phyloP scores from a whole-genome alignment of 2,113 vertebrate genomes.

The Meriones unguiculatus region DNA sequence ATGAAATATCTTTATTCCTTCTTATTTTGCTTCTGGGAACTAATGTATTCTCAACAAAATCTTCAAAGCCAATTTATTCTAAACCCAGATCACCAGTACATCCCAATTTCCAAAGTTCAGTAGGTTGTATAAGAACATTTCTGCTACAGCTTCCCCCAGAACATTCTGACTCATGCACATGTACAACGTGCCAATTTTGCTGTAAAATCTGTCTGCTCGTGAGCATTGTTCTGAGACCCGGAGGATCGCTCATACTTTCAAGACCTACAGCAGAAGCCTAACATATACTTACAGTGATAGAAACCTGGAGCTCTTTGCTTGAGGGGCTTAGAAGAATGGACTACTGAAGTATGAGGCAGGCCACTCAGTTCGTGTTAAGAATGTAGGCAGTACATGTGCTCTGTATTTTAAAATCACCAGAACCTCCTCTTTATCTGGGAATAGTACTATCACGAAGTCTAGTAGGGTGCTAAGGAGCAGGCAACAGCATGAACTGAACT shows the following conservation, averaged over 20 bases:
- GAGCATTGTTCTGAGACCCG: not conserved
- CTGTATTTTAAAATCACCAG: not conserved
- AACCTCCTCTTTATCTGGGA: not conserved
- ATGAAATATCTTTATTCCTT: slow-evolving; percentile 61
- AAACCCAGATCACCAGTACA: not conserved
- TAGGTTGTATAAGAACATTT: slow-evolving; percentile 21
- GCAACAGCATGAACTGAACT: not conserved
- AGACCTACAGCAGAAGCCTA: not conserved
- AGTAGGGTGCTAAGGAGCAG: not conserved
- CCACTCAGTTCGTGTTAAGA: not conserved
- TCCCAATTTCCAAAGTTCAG: slow-evolving; percentile 48
- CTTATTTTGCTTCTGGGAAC: slow-evolving; percentile 52
- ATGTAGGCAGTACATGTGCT: not conserved
- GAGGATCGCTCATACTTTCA: not conserved
- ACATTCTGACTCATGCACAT: slow-evolving; percentile 16
- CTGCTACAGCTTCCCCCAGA: not conserved
- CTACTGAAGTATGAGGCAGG: not conserved
- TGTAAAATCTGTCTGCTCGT: slow-evolving; percentile 5
- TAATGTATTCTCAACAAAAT: slow-evolving; percentile 52
- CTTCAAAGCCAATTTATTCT: slow-evolving; percentile 47
- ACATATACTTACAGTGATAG: not conserved
- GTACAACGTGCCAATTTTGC: not conserved
- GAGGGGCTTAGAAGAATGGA: not conserved
- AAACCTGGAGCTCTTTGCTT: not conserved
- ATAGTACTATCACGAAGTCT: not conserved